Percentiles rank a stretch among this genome's conserved stretches.
phyloP scores from a whole-genome alignment of 1,140 invertebrate species.

The Ceratoteleas bidentatus region DNA sequence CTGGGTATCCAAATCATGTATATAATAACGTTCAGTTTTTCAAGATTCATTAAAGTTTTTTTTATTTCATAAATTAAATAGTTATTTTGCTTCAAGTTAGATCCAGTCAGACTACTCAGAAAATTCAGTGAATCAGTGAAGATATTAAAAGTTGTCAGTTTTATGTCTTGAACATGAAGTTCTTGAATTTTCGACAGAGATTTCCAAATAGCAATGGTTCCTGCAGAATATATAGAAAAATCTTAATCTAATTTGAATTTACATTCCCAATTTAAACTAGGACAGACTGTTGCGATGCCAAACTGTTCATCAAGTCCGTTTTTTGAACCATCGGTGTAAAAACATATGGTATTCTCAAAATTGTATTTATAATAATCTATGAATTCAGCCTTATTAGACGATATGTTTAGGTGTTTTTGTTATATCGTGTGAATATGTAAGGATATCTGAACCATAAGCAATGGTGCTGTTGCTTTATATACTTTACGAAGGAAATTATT shows the following conservation, averaged over 20 bases:
- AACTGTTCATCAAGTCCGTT: conserved; percentile 1
- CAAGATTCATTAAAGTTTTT: neutral
- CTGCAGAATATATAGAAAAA: conserved; percentile 23
- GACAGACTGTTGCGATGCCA: neutral
- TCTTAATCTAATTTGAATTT: neutral
- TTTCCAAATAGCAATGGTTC: conserved; percentile 1
- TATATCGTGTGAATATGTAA: neutral
- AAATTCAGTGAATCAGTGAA: conserved; percentile 20
- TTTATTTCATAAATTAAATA: conserved; percentile 23
- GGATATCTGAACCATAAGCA: no score
- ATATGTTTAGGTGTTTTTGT: neutral
- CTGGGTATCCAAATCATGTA: neutral
- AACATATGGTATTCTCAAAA: conserved; percentile 15
- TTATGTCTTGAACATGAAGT: neutral
- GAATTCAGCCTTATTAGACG: neutral
- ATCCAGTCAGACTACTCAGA: neutral
- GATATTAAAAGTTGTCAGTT: no score
- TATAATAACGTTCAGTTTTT: neutral
- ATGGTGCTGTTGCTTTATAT: no score
- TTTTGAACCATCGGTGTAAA: conserved; percentile 33
- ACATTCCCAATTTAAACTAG: conserved; percentile 1
- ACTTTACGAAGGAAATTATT: neutral
- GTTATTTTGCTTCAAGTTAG: neutral
- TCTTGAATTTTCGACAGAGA: neutral
- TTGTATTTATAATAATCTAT: neutral